phyloP scores from a whole-genome alignment of 2,113 vertebrate species.

The Phylloscopus trochiloides region DNA sequence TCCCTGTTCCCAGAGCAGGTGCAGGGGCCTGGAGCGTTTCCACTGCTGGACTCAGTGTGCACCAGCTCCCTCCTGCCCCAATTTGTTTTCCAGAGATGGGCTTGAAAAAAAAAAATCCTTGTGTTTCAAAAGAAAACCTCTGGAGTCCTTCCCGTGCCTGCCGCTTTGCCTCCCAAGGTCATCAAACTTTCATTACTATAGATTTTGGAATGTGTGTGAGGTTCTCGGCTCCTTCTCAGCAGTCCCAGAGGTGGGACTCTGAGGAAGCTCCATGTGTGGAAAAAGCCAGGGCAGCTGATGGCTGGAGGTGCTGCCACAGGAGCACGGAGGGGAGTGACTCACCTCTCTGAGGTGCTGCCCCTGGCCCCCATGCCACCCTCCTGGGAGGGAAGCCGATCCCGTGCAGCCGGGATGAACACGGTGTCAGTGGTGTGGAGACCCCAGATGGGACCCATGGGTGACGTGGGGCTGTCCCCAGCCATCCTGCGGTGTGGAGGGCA shows the following conservation, averaged over 20 bases:
- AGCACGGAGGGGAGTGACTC: not conserved
- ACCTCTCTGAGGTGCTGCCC: not conserved
- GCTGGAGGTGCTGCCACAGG: not conserved
- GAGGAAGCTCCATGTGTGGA: not conserved
- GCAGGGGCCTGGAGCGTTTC: not conserved
- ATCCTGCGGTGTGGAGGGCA: accelerated
- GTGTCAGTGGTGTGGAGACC: accelerated
- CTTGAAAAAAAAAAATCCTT: not conserved
- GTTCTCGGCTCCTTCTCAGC: not conserved
- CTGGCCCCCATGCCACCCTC: not conserved
- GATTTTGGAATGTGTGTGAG: not conserved
- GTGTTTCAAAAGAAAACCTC: constrained; percentile 17
- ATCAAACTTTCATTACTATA: constrained; percentile 44
- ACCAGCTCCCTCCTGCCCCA: not conserved
- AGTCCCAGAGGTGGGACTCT: not conserved
- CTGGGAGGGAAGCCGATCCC: not conserved
- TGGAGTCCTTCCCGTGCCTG: not conserved
- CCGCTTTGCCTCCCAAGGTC: constrained; percentile 16
- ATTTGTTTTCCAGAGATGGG: not conserved
- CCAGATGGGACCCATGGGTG: not conserved
- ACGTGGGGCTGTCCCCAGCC: not conserved
- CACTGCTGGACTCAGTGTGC: not conserved
- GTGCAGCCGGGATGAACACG: accelerated
- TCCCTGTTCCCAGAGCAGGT: not conserved
- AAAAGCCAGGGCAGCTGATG: not conserved